phyloP scores from a whole-genome alignment of 1,140 invertebrate species.

The Pogonognathellus flavescens region DNA sequence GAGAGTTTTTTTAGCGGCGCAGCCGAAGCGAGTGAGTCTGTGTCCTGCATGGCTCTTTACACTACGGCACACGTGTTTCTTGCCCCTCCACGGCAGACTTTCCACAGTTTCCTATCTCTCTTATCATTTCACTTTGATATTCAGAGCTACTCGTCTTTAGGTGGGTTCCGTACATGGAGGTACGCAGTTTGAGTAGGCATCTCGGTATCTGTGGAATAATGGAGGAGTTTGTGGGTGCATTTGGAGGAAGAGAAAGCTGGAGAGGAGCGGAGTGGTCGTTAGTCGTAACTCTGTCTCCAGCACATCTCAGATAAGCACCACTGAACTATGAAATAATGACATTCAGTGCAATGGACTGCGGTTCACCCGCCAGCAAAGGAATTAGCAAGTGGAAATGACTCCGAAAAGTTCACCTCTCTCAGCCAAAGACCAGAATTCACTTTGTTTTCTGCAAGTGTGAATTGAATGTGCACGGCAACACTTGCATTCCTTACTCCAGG shows the following conservation, averaged over 20 bases:
- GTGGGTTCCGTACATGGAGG: no score
- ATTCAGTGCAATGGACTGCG: neutral
- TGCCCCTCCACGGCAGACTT: neutral
- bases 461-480: conserved; percentile 14
- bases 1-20: no score
- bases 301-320: conserved; percentile 49
- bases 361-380: conserved; percentile 7
- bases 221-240: neutral
- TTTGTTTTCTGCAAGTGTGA: conserved; percentile 40
- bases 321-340: conserved; percentile 45
- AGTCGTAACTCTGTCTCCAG: conserved; percentile 45
- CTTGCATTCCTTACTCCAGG: neutral
- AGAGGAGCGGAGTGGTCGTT: conserved; percentile 33
- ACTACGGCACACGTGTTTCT: neutral
- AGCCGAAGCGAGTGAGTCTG: no score
- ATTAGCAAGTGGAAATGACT: conserved; percentile 38
- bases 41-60: no score
- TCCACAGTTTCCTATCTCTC: neutral
- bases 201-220: neutral
- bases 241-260: conserved; percentile 5
- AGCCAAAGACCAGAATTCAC: conserved; percentile 23
- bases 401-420: neutral
- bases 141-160: conserved; percentile 3
- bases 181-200: no score
- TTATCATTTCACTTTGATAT: conserved; percentile 46